Conservation (phyloP, 2,888 invertebrate genomes). For the Octonoba sinensis region DNA sequence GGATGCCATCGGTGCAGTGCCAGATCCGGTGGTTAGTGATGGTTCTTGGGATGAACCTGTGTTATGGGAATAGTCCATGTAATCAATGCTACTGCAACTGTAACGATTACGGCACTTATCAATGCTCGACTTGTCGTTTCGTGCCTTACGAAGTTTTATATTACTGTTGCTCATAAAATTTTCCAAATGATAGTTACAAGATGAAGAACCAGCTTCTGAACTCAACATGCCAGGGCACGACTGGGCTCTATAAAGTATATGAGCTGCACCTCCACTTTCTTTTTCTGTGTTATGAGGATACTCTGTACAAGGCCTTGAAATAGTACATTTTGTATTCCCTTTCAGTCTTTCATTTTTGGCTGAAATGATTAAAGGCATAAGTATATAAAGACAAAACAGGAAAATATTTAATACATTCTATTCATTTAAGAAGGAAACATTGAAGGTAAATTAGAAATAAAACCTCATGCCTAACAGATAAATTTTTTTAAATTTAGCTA, state of each 20-base stretch:
- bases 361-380: too few species aligned
- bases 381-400: too few species aligned
- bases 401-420: too few species aligned
- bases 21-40: constrained; percentile 13
- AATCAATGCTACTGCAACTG: constrained; percentile 66
- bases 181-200: background rate
- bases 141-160: constrained; percentile 36
- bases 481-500: too few species aligned
- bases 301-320: background rate
- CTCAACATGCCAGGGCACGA: constrained; percentile 69
- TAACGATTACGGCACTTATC: constrained; percentile 63
- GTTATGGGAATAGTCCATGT: constrained; percentile 36
- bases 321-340: too few species aligned
- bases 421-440: too few species aligned
- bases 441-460: too few species aligned
- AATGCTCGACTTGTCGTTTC: constrained; percentile 18
- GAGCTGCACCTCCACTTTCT: constrained; percentile 44
- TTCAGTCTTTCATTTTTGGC: too few species aligned
- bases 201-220: constrained; percentile 24
- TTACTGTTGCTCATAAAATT: constrained; percentile 9
- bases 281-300: background rate
- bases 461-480: too few species aligned
- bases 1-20: constrained; percentile 31
- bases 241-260: constrained; percentile 68
- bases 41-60: constrained; percentile 31